These are phyloP conservation scores for Sardinella longiceps DNA, from an alignment of 2,797 vertebrate genomes.

Conservation along the genomic window DNA sequence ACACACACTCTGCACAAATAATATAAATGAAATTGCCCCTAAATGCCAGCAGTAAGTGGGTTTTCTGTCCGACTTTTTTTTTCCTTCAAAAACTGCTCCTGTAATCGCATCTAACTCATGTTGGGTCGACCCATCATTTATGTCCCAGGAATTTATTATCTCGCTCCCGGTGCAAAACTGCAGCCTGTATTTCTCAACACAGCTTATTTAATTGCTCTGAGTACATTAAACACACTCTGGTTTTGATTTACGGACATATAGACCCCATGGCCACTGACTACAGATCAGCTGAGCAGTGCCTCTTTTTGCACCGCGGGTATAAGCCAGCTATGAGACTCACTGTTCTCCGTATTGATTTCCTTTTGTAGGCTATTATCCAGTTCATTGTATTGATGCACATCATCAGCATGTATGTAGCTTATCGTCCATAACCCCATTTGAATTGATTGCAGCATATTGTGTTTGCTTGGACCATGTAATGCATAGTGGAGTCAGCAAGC, in stretches of 20 bases:
- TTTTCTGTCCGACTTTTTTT: not conserved
- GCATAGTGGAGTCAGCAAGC: not conserved
- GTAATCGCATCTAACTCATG: not conserved
- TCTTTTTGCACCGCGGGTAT: not conserved
- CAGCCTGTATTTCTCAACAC: not conserved
- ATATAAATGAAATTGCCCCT: slow-evolving; percentile 10
- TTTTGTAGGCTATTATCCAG: slow-evolving; percentile 42
- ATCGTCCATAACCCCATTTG: slow-evolving; percentile 53
- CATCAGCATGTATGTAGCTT: slow-evolving; percentile 50
- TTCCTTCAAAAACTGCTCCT: not conserved
- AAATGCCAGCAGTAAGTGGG: slow-evolving; percentile 19
- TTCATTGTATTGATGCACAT: slow-evolving; percentile 48
- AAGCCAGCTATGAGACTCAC: not conserved
- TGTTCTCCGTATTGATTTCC: slow-evolving; percentile 46
- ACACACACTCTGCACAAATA: not conserved
- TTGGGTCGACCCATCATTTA: not conserved
- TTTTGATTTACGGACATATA: not conserved
- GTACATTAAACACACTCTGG: slow-evolving; percentile 17
- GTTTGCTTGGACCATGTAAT: not conserved
- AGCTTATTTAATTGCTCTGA: slow-evolving; percentile 10
- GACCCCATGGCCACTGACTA: not conserved
- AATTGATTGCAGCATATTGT: slow-evolving; percentile 49
- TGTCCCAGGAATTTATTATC: not conserved
- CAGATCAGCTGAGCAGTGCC: not conserved
- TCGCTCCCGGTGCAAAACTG: not conserved